These are phyloP conservation scores for Fulica atra DNA, from an alignment of 2,113 vertebrate genomes.

Conservation along the genomic window DNA sequence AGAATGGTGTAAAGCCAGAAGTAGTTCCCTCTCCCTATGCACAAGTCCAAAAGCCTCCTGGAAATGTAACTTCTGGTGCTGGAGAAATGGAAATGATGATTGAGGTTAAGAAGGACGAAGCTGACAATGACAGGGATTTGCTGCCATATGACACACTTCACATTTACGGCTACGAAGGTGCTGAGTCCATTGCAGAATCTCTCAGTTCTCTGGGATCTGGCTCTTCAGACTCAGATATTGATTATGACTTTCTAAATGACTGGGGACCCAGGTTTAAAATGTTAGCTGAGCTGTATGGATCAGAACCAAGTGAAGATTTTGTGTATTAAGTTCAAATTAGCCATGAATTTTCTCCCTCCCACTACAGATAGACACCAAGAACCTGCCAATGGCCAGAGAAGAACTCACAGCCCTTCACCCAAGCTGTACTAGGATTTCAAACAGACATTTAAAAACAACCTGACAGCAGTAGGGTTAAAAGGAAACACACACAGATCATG, in stretches of 20 bases:
- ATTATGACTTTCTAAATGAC: slow-evolving; percentile 94
- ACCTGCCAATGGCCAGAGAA: neutral
- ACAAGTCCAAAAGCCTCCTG: slow-evolving; percentile 79
- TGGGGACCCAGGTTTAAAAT: slow-evolving; percentile 96
- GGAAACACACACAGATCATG: neutral
- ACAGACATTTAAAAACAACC: neutral
- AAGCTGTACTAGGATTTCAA: neutral
- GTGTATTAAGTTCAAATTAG: slow-evolving; percentile 58
- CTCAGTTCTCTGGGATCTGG: slow-evolving; percentile 90
- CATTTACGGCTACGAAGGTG: slow-evolving; percentile 93
- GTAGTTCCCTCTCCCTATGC: slow-evolving; percentile 71
- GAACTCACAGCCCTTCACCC: neutral
- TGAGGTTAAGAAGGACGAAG: slow-evolving; percentile 92
- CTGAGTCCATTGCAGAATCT: slow-evolving; percentile 89
- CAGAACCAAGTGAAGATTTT: slow-evolving; percentile 75
- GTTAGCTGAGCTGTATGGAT: slow-evolving; percentile 91
- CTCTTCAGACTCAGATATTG: slow-evolving; percentile 85
- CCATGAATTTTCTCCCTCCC: neutral
- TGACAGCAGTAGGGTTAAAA: neutral
- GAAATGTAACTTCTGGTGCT: slow-evolving; percentile 61
- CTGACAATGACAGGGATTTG: slow-evolving; percentile 88
- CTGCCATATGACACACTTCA: slow-evolving; percentile 94
- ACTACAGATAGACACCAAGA: neutral
- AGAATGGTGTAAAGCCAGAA: slow-evolving; percentile 67
- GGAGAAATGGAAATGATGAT: slow-evolving; percentile 95